Conservation (phyloP, 2,113 vertebrate genomes). For the Halichoerus grypus region DNA sequence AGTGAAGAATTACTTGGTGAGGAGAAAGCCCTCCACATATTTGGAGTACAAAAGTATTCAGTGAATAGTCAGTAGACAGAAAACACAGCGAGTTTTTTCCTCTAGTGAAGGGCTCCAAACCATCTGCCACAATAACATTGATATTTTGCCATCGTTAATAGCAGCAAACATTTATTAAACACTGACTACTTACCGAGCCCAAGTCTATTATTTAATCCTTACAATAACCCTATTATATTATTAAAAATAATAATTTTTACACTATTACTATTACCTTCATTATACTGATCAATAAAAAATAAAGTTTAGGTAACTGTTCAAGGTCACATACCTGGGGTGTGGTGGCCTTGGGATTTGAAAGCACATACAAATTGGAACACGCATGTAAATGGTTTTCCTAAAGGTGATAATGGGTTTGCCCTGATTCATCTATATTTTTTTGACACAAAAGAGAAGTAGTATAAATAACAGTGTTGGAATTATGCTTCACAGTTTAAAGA, state of each 20-base stretch:
- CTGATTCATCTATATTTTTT: constrained; percentile 8
- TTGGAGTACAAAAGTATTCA: neutral
- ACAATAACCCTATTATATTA: neutral
- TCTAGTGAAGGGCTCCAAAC: neutral
- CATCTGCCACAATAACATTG: neutral
- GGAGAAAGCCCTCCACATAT: neutral
- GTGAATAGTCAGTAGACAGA: neutral
- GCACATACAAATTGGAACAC: neutral
- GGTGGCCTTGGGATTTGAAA: neutral
- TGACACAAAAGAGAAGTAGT: neutral
- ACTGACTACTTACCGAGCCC: neutral
- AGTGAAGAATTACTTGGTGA: neutral
- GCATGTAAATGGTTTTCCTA: neutral
- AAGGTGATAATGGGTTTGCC: neutral
- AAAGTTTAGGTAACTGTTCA: neutral
- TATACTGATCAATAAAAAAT: neutral
- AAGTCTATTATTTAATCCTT: neutral
- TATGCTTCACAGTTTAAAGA: neutral
- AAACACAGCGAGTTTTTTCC: neutral
- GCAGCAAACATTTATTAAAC: neutral
- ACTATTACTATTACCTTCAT: neutral
- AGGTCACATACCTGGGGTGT: neutral
- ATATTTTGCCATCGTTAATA: neutral
- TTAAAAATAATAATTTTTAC: neutral
- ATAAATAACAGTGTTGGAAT: neutral